Percentiles rank a stretch among this genome's conserved stretches.
These are phyloP conservation scores for Zonitis immaculata DNA, from an alignment of 2,888 invertebrate genomes.

Conservation along the genomic window DNA sequence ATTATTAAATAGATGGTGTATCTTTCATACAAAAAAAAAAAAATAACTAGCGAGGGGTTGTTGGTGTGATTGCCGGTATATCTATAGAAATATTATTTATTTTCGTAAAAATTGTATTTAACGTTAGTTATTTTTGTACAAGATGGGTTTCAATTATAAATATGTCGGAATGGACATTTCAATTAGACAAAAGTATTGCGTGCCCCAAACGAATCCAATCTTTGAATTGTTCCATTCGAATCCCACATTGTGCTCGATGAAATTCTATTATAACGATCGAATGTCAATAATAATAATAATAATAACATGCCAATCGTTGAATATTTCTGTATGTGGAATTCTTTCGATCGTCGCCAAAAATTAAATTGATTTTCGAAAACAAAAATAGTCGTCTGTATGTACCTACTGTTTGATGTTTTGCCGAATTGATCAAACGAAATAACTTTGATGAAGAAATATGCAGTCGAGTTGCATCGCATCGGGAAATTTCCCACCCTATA, in stretches of 20 bases:
- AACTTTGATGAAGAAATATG: conserved; percentile 32
- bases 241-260: too few species aligned
- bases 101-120: conserved; percentile 27
- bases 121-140: conserved; percentile 37
- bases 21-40: too few species aligned
- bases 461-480: conserved; percentile 29
- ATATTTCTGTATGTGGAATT: conserved; percentile 18
- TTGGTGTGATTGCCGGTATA: too few species aligned
- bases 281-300: conserved; percentile 32
- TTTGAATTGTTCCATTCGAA: background rate
- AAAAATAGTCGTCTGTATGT: background rate
- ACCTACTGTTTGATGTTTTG: conserved; percentile 27
- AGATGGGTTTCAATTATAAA: conserved; percentile 43
- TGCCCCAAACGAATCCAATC: conserved; percentile 28
- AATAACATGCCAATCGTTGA: conserved; percentile 30
- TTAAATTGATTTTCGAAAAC: too few species aligned
- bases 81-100: conserved; percentile 16
- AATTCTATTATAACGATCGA: conserved; percentile 1
- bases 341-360: too few species aligned
- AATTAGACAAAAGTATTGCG: conserved; percentile 41
- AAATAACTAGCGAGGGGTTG: too few species aligned
- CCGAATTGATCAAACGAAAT: conserved; percentile 24
- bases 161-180: conserved; percentile 44
- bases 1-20: background rate
- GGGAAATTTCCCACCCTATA: conserved; percentile 34